Evolutionary conservation across 2,888 invertebrate species (phyloP), one percentile per base, ranked within the genome.

Genomic region (Liodrosophila aerea): DNA sequence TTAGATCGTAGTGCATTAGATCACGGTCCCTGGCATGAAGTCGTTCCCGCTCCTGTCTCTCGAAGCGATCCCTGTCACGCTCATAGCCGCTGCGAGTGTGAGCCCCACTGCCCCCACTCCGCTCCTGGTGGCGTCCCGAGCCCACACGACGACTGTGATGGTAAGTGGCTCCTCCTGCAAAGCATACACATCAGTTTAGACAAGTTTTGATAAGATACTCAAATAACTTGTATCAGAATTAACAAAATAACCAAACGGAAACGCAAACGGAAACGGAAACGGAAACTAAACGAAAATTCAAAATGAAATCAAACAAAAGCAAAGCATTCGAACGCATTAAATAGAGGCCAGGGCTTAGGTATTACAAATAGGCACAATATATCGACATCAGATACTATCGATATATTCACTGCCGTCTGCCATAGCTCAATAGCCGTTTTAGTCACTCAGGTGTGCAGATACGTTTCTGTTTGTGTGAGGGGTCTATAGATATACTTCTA

Each of bases 1-100:
- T 90, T 22, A 90, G 77, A 75, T 90, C 90, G 64, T 90, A 90
- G 51, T 90, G 90, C 87, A 90, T 88, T 11, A 90, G 84, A 77
- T 90, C 90, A 53, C 90, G 89, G 61, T 90, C 90, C 22, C 89
- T 87, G 11, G 88, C 88, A 75, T 90, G 89, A 34, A 89, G 60
- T 34, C 89, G 87, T 60, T 90, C 89, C 29, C 89, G 75, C 40
- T 88, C 88, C 53, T 86, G 87, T 4, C 87, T 73, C 36, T 87
- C 87, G 22, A 66, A 70, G 1, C 87, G 85, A 40, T 87, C 88
- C 74, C 80, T 54, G 1, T 87, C 87, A n/a, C 88, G 81, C 31
- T 87, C 88, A 29, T 72, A 75, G 44, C 61, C 83, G 85, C 85
- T 22, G 84, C 78, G 7, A 33, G 30, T 27, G 31, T 18, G 54